phyloP scores from a whole-genome alignment of 2,797 vertebrate genomes.

The Enteromius viviparus region DNA sequence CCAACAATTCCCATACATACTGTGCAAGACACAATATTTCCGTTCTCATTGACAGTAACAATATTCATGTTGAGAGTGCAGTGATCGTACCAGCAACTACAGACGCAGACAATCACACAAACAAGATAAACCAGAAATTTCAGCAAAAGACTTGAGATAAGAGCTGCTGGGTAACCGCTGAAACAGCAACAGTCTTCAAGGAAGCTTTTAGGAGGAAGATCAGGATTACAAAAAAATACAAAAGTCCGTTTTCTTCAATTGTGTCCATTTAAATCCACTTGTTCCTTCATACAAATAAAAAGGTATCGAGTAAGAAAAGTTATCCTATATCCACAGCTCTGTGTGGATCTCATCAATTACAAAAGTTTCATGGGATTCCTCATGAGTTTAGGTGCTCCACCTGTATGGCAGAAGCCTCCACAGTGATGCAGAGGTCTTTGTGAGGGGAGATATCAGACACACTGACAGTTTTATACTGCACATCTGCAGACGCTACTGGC shows the following conservation, averaged over 20 bases:
- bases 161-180: not conserved
- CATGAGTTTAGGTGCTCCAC: conserved; percentile 96
- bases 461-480: conserved; percentile 82
- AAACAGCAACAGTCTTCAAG: conserved; percentile 22
- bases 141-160: conserved; percentile 25
- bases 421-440: conserved; percentile 98
- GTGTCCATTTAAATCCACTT: conserved; percentile 12
- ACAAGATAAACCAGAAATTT: conserved; percentile 30
- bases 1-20: conserved; percentile 57
- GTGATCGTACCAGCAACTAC: conserved; percentile 59
- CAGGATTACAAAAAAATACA: conserved; percentile 59
- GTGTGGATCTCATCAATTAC: conserved; percentile 54
- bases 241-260: conserved; percentile 3
- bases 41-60: conserved; percentile 61
- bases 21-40: conserved; percentile 64
- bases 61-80: conserved; percentile 65
- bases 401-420: conserved; percentile 95
- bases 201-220: conserved; percentile 68
- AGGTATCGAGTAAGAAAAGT: conserved; percentile 38
- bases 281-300: conserved; percentile 26
- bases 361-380: conserved; percentile 45
- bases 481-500: conserved; percentile 80
- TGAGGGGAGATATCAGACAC: conserved; percentile 82
- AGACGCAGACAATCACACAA: conserved; percentile 16
- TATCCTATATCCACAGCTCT: conserved; percentile 5